Conservation (phyloP, 1,140 invertebrate genomes). For the Venturia canescens region DNA sequence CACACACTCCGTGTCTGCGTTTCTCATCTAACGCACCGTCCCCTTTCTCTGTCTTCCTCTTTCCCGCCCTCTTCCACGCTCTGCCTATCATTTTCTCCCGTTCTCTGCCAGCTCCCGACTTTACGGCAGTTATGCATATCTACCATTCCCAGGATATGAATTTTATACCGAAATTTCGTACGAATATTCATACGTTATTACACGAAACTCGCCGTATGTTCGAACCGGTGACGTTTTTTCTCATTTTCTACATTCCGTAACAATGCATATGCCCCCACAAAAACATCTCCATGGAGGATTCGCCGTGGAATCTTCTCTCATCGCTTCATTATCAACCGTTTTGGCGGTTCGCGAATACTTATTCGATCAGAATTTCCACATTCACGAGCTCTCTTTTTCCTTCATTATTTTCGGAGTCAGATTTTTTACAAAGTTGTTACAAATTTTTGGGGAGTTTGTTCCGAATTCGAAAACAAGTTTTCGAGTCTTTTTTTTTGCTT, state of each 20-base stretch:
- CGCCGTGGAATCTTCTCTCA: too few species aligned
- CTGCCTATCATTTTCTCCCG: conserved; percentile 2
- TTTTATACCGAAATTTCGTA: conserved; percentile 8
- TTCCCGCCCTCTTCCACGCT: background rate
- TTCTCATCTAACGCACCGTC: conserved; percentile 11
- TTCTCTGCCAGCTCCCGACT: background rate
- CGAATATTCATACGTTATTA: conserved; percentile 32
- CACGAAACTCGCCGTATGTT: background rate
- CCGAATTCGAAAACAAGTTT: too few species aligned
- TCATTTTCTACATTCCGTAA: background rate
- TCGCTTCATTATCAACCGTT: too few species aligned
- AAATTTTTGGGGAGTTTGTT: too few species aligned
- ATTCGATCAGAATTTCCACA: too few species aligned
- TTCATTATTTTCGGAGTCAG: too few species aligned
- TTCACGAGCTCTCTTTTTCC: too few species aligned
- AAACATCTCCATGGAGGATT: too few species aligned
- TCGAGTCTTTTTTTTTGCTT: too few species aligned
- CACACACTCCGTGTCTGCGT: conserved; percentile 20
- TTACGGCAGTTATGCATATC: background rate
- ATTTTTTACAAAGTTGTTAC: too few species aligned
- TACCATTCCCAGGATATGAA: background rate
- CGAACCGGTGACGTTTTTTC: background rate
- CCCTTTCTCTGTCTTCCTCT: background rate
- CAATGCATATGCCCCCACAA: background rate
- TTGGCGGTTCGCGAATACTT: too few species aligned